Conservation (phyloP, 2,888 invertebrate genomes). For the Pemphredon lugubris region DNA sequence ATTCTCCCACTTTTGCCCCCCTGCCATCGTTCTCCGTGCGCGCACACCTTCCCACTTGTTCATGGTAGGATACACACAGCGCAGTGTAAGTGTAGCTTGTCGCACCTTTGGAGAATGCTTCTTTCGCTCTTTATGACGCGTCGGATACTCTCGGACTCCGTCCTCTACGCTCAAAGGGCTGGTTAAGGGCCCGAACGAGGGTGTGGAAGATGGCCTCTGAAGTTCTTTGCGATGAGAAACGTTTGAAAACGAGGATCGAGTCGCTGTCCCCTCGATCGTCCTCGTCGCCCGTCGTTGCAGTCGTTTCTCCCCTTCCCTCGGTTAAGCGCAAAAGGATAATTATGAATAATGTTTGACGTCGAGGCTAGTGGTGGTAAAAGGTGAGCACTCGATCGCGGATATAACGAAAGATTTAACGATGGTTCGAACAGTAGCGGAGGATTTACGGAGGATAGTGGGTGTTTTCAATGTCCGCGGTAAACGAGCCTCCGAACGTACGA, state of each 20-base stretch:
- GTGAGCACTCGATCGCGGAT: conserved; percentile 40
- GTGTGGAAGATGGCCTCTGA: conserved; percentile 13
- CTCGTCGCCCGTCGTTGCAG: conserved; percentile 22
- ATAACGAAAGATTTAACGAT: conserved; percentile 55
- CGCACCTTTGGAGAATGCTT: conserved; percentile 63
- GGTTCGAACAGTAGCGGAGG: conserved; percentile 30
- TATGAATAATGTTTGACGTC: conserved; percentile 52
- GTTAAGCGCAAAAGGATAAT: conserved; percentile 51
- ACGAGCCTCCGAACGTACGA: conserved; percentile 1
- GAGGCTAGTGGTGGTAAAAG: conserved; percentile 30
- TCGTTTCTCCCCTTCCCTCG: conserved; percentile 17
- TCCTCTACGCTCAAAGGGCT: conserved; percentile 43
- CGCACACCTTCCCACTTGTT: conserved; percentile 35
- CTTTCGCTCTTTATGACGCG: conserved; percentile 58
- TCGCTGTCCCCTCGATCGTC: conserved; percentile 9
- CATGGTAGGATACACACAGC: conserved; percentile 38
- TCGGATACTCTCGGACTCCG: conserved; percentile 47
- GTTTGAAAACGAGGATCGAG: conserved; percentile 57
- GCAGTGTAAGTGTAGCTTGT: conserved; percentile 36
- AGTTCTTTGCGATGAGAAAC: conserved; percentile 55
- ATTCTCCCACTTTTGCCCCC: not conserved
- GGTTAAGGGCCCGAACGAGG: conserved; percentile 39
- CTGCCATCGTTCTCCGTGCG: not conserved
- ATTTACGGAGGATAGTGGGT: not conserved
- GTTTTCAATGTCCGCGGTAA: conserved; percentile 12